phyloP scores from a whole-genome alignment of 2,797 vertebrate species.

The Diplodus puntazzo region DNA sequence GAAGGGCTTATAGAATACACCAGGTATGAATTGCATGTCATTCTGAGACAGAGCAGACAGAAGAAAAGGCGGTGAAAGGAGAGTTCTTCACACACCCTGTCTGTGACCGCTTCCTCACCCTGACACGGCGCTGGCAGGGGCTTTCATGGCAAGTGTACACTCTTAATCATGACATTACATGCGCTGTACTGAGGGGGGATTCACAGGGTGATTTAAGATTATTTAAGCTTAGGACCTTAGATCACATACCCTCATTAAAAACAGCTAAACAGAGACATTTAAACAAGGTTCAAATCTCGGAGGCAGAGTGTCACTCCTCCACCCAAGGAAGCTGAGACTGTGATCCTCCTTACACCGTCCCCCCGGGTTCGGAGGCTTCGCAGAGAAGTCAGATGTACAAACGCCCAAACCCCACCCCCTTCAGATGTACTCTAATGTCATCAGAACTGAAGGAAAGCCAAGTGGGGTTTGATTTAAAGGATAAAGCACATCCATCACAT shows the following conservation, averaged over 20 bases:
- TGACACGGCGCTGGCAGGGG: constrained; percentile 77
- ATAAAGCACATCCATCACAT: constrained; percentile 76
- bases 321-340: constrained; percentile 73
- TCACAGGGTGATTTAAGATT: constrained; percentile 81
- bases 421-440: constrained; percentile 80
- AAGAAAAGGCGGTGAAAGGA: constrained; percentile 82
- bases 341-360: constrained; percentile 80
- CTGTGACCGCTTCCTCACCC: constrained; percentile 85
- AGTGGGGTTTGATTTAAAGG: constrained; percentile 83
- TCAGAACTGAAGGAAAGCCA: constrained; percentile 77
- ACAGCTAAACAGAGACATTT: constrained; percentile 85
- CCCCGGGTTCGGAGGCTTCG: constrained; percentile 79
- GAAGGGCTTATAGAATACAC: constrained; percentile 83
- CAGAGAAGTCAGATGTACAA: constrained; percentile 82
- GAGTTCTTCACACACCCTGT: constrained; percentile 83
- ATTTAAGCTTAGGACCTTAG: constrained; percentile 83
- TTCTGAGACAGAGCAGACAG: constrained; percentile 86
- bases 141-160: constrained; percentile 77
- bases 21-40: constrained; percentile 85
- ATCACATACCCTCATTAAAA: constrained; percentile 84
- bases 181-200: constrained; percentile 75
- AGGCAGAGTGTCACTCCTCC: constrained; percentile 78
- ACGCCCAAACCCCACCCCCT: constrained; percentile 71
- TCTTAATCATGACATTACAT: constrained; percentile 84
- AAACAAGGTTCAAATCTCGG: constrained; percentile 81